phyloP scores from a whole-genome alignment of 1,140 invertebrate genomes.

The Diorhabda carinulata region DNA sequence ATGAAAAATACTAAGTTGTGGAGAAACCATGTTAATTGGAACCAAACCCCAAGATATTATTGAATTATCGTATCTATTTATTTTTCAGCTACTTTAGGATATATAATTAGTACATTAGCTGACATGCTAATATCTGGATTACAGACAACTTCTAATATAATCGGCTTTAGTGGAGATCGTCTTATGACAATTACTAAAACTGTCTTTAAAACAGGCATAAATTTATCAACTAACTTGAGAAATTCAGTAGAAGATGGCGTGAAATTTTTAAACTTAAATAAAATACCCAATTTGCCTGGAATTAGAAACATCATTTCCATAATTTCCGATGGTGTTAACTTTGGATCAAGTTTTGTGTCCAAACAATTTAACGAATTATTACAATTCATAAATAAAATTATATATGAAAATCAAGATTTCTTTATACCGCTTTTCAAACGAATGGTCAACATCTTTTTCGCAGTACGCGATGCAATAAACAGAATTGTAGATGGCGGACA shows the following conservation, averaged over 20 bases:
- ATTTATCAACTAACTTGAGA: neutral
- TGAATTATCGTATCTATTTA: too few relatives aligned
- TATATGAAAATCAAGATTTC: constrained; percentile 7
- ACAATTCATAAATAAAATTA: neutral
- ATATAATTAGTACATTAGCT: too few relatives aligned
- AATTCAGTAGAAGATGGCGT: neutral
- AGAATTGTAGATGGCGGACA: too few relatives aligned
- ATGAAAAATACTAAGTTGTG: too few relatives aligned
- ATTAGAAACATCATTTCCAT: neutral
- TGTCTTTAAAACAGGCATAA: neutral
- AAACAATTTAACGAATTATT: neutral
- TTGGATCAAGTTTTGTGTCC: neutral
- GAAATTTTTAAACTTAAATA: constrained; percentile 1
- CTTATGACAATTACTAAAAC: neutral
- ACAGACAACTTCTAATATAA: too few relatives aligned
- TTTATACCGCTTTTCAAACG: constrained; percentile 4
- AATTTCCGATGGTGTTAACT: neutral
- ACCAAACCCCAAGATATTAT: too few relatives aligned
- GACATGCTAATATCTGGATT: too few relatives aligned
- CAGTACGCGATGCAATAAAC: neutral
- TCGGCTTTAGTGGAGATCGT: neutral
- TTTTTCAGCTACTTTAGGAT: too few relatives aligned
- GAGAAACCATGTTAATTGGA: too few relatives aligned
- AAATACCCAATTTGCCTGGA: neutral
- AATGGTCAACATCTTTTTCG: constrained; percentile 5